Evolutionary conservation across 92 coral and sea anemone species (phyloP).

Genomic region (Parazoanthus darwini): DNA sequence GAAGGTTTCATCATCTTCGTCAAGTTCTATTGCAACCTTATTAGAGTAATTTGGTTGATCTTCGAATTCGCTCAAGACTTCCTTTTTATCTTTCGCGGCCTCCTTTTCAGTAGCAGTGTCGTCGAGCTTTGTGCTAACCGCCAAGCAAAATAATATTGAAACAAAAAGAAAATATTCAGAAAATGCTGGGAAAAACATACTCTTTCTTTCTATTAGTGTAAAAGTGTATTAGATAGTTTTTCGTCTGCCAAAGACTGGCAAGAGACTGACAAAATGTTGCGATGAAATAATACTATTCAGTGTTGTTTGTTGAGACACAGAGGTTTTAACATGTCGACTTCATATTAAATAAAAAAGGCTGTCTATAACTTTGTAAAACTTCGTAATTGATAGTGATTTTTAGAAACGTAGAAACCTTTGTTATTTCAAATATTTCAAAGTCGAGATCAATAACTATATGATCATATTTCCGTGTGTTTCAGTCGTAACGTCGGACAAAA

Average conservation of each 20-base stretch:
- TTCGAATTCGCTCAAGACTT: neutral
- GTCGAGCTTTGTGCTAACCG: neutral
- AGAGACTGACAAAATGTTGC: neutral
- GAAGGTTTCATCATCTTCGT: constrained; percentile 68
- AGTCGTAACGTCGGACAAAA: too few species aligned
- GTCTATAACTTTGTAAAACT: neutral
- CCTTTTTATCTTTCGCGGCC: constrained; percentile 29
- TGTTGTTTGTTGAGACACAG: neutral
- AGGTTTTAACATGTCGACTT: too few species aligned
- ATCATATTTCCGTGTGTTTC: too few species aligned
- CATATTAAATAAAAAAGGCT: too few species aligned
- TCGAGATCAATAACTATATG: neutral
- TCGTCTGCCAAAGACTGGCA: too few species aligned
- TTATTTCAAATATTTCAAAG: too few species aligned
- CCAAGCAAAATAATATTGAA: neutral
- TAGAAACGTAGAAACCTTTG: neutral
- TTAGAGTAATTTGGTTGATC: constrained; percentile 54
- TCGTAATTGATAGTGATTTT: neutral
- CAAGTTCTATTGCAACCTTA: constrained; percentile 86
- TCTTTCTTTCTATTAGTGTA: neutral
- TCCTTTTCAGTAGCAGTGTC: neutral
- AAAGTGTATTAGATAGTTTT: neutral
- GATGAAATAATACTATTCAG: neutral
- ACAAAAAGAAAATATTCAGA: neutral
- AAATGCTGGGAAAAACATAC: neutral